phyloP scores from a whole-genome alignment of 1,140 invertebrate genomes.

The Augochlora pura region DNA sequence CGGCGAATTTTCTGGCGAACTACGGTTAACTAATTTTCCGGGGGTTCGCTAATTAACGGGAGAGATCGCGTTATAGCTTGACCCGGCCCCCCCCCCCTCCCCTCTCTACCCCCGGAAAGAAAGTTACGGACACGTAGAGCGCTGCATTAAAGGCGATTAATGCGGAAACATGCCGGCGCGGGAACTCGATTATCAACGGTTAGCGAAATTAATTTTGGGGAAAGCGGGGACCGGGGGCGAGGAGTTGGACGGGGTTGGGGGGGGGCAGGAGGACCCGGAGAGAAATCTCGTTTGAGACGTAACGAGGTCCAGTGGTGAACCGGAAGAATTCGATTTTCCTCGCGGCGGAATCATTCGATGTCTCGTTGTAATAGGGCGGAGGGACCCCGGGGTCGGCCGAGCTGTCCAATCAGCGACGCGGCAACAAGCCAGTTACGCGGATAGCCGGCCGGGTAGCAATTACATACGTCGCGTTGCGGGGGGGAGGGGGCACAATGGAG shows the following conservation, averaged over 20 bases:
- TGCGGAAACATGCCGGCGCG: background rate
- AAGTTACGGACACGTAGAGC: background rate
- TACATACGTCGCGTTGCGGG: conserved; percentile 71
- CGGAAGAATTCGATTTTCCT: conserved; percentile 55
- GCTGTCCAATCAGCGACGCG: conserved; percentile 66
- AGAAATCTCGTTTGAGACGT: conserved; percentile 43
- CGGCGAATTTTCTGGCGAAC: too few relatives aligned
- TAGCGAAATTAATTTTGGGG: conserved; percentile 27
- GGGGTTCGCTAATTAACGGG: background rate
- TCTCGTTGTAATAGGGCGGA: conserved; percentile 54
- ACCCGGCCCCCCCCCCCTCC: too few relatives aligned
- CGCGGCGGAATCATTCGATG: conserved; percentile 45
- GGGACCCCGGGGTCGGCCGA: background rate
- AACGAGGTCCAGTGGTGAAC: conserved; percentile 49
- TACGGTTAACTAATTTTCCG: background rate
- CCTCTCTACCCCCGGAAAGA: too few relatives aligned
- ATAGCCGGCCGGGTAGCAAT: conserved; percentile 72
- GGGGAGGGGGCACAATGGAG: conserved; percentile 75
- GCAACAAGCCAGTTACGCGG: conserved; percentile 73
- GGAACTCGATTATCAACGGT: conserved; percentile 36
- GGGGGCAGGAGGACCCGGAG: background rate
- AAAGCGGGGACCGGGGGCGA: background rate
- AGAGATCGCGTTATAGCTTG: background rate
- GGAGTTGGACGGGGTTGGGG: too few relatives aligned
- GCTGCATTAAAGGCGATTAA: conserved; percentile 16